phyloP scores from a whole-genome alignment of 2,797 vertebrate genomes.

The Capromys pilorides region DNA sequence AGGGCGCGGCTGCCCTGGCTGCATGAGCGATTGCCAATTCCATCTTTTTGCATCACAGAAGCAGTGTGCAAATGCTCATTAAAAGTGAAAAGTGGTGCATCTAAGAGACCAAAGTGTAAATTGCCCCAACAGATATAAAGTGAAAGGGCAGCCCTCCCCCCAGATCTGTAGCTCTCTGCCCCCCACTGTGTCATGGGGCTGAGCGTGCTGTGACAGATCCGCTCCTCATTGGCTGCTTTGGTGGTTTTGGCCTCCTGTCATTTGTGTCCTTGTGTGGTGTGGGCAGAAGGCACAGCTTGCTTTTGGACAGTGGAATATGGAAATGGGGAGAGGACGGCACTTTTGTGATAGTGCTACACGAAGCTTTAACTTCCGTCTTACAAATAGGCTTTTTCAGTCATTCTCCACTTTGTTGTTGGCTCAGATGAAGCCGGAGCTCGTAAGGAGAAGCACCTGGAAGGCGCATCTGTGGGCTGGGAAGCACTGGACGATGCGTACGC shows the following conservation, averaged over 20 bases:
- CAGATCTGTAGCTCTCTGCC: background rate
- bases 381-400: background rate
- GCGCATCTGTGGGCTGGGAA: background rate
- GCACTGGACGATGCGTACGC: too few relatives aligned
- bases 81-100: background rate
- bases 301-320: background rate
- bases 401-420: background rate
- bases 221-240: background rate
- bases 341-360: background rate
- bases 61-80: slow-evolving; percentile 6
- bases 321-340: background rate
- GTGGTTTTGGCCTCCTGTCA: background rate
- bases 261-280: background rate
- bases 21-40: background rate
- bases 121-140: background rate
- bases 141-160: background rate
- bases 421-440: background rate
- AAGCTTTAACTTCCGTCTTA: slow-evolving; percentile 8
- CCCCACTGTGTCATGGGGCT: background rate
- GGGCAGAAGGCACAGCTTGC: background rate
- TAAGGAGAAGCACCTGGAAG: background rate
- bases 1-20: too few relatives aligned
- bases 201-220: background rate
- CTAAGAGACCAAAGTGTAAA: background rate
- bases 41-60: background rate